Evolutionary conservation across 2,888 invertebrate species (phyloP), one percentile per base, ranked within the genome.

Genomic region (Pyrrhosoma nymphula): DNA sequence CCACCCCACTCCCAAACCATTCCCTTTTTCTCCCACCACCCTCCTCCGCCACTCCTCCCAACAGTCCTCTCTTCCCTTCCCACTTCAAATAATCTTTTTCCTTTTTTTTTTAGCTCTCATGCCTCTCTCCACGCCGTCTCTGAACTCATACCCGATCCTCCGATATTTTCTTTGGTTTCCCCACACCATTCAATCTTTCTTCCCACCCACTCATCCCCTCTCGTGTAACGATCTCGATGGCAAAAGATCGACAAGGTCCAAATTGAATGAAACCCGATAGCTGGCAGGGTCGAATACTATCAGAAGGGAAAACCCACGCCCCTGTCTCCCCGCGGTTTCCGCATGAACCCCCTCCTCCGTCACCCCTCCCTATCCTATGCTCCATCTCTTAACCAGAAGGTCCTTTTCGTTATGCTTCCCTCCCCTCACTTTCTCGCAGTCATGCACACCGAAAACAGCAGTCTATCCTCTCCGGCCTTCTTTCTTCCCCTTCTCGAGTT

Each of bases 221-320:
- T 47, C 93, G 47, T 93, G 93, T 93, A 93, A 93, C 93, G 93
- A 93, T 56, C 93, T 93, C 93, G 93, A 93, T 93, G 93, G 93
- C 93, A 93, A 93, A 93, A 93, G 93, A 93, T 93, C 93, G 93
- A 93, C 93, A 93, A 75, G 69, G 93, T 93, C 93, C 93, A 93
- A 69, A 93, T 93, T 93, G 93, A 93, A 93, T 93, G 93, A 75
- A 93, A 93, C 93, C 93, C 93, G 93, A 93, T 93, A 93, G 63
- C 69, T 93, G 69, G 93, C 93, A 93, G 89, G 89, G 69, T 63
- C 47, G 93, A 93, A 93, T 93, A 69, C 93, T 75, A 69, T 60
- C 93, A 63, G 69, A 93, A 47, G 69, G 75, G 93, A 93, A 93
- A 93, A 82, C 82, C 93, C 93, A 93, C 35, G 93, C 39, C 39